These are phyloP conservation scores for Mesitornis unicolor DNA, from an alignment of 2,113 vertebrate species.

Conservation along the genomic window DNA sequence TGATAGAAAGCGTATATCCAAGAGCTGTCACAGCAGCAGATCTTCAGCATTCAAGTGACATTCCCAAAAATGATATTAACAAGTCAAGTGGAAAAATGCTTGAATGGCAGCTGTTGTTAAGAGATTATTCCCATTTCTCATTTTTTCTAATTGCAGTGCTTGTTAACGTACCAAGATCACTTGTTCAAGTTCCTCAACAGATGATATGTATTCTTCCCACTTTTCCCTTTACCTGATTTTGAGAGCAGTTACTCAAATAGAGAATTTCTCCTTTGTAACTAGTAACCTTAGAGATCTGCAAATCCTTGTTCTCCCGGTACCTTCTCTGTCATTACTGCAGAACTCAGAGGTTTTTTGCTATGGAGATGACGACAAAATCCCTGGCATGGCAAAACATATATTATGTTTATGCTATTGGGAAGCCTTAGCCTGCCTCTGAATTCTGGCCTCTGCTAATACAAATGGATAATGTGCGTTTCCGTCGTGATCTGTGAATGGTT, in stretches of 20 bases:
- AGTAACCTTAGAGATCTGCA: neutral
- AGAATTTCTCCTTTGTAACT: neutral
- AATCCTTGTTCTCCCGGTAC: neutral
- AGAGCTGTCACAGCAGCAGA: neutral
- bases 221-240: neutral
- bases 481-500: neutral
- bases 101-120: neutral
- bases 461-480: neutral
- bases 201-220: accelerated
- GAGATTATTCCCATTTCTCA: neutral
- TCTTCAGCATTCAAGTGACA: neutral
- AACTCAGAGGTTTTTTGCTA: neutral
- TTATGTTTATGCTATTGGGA: neutral
- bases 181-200: neutral
- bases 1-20: neutral
- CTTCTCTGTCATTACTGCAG: neutral
- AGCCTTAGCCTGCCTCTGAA: neutral
- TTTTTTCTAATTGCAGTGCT: neutral
- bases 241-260: neutral
- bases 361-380: neutral
- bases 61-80: neutral
- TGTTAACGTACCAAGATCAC: neutral
- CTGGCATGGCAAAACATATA: neutral
- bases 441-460: neutral
- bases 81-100: neutral